A percentile compares a stretch with the other conserved stretches of the same genome.
Conservation (phyloP, 2,113 vertebrate species). For the Reinhardtius hippoglossoides region DNA sequence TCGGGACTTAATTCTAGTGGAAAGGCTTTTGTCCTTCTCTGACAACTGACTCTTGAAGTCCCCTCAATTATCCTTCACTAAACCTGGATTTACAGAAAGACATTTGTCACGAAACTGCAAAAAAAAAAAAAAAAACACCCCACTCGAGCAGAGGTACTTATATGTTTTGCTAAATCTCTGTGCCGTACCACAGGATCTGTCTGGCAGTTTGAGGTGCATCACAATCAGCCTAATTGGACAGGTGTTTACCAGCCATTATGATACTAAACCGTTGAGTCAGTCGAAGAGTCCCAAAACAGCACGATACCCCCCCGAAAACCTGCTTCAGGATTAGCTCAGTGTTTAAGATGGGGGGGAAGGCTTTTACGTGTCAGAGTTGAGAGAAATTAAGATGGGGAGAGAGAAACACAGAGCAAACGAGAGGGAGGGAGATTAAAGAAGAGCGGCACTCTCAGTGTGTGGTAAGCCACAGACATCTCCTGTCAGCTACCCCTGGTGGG, state of each 20-base stretch:
- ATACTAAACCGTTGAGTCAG: slow-evolving; percentile 73
- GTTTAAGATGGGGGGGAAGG: slow-evolving; percentile 63
- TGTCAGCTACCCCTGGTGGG: slow-evolving; percentile 74
- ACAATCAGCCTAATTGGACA: slow-evolving; percentile 80
- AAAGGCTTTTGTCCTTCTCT: slow-evolving; percentile 70
- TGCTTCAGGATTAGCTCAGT: slow-evolving; percentile 66
- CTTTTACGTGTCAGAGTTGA: slow-evolving; percentile 73
- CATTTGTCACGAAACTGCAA: slow-evolving; percentile 73
- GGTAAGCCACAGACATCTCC: slow-evolving; percentile 74
- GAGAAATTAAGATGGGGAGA: slow-evolving; percentile 69
- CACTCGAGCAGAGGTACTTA: slow-evolving; percentile 59
- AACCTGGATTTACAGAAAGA: slow-evolving; percentile 77
- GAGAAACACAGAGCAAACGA: slow-evolving; percentile 57
- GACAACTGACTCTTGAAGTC: slow-evolving; percentile 62
- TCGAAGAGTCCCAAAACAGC: slow-evolving; percentile 73
- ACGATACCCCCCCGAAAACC: slow-evolving; percentile 64
- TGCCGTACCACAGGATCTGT: slow-evolving; percentile 65
- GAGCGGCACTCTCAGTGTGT: slow-evolving; percentile 71
- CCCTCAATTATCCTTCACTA: slow-evolving; percentile 75
- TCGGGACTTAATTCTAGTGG: slow-evolving; percentile 53
- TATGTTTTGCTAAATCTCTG: slow-evolving; percentile 71
- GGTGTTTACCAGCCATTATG: slow-evolving; percentile 75
- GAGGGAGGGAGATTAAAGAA: slow-evolving; percentile 73
- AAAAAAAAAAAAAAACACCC: slow-evolving; percentile 62
- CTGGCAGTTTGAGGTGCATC: slow-evolving; percentile 70